Evolutionary conservation across 2,888 invertebrate species (phyloP).

Genomic region (Glaucopsyche alexis): DNA sequence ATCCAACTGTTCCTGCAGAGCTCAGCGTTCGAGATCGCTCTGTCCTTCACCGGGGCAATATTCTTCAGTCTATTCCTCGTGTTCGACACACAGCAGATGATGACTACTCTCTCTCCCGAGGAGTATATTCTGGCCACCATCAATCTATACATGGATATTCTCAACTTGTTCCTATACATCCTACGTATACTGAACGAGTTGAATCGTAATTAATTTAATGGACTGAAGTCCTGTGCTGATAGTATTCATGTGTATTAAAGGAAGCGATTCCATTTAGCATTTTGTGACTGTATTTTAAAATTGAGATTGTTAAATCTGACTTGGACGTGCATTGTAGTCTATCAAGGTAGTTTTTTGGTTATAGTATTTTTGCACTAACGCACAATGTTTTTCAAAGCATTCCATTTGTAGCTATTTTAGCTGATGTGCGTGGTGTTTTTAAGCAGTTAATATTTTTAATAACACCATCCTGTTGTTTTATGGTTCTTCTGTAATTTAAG

Average conservation of each 20-base stretch:
- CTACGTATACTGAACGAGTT: slow-evolving; percentile 85
- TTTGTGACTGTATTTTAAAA: neutral
- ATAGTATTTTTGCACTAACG: neutral
- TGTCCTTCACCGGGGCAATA: slow-evolving; percentile 86
- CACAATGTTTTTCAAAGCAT: neutral
- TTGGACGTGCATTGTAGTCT: neutral
- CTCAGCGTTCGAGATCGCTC: slow-evolving; percentile 83
- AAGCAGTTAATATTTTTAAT: neutral
- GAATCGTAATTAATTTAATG: slow-evolving; percentile 66
- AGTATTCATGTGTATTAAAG: neutral
- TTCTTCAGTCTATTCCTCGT: slow-evolving; percentile 91
- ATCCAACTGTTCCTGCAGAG: slow-evolving; percentile 88
- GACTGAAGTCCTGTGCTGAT: neutral
- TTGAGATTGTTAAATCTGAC: neutral
- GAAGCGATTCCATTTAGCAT: neutral
- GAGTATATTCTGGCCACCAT: slow-evolving; percentile 94
- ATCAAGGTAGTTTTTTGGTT: too few species aligned
- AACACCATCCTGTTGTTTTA: too few species aligned
- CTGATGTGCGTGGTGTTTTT: neutral
- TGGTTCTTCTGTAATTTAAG: neutral
- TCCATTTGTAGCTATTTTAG: neutral
- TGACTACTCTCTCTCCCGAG: slow-evolving; percentile 89
- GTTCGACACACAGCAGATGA: slow-evolving; percentile 91
- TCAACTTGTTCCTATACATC: slow-evolving; percentile 91
- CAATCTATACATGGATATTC: slow-evolving; percentile 91